A percentile compares a stretch with the other conserved stretches of the same genome.
Evolutionary conservation across 2,797 vertebrate species (phyloP).

Genomic region (Bovichtus variegatus): DNA sequence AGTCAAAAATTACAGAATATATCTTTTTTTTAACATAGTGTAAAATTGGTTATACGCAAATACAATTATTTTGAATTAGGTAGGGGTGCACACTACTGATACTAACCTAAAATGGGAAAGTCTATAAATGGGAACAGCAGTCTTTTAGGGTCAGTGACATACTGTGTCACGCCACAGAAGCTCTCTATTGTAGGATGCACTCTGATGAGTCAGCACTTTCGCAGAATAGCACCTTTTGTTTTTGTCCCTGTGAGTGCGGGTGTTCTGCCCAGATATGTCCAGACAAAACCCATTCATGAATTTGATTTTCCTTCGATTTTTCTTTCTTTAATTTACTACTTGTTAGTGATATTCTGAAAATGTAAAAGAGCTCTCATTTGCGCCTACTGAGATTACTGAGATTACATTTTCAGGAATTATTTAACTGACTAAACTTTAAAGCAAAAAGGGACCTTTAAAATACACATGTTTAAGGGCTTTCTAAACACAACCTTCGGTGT

Average conservation of each 20-base stretch:
- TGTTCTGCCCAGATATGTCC: constrained; percentile 55
- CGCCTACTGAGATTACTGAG: background rate
- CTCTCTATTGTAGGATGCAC: constrained; percentile 68
- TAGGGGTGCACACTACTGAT: constrained; percentile 14
- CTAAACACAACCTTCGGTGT: background rate
- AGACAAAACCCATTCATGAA: constrained; percentile 54
- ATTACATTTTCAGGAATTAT: background rate
- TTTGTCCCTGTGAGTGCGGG: constrained; percentile 60
- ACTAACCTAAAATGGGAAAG: constrained; percentile 49
- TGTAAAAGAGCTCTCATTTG: background rate
- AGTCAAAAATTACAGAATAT: background rate
- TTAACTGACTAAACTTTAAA: background rate
- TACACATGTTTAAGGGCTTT: background rate
- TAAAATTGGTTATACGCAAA: background rate
- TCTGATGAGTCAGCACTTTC: constrained; percentile 72
- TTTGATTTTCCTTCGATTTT: constrained; percentile 21
- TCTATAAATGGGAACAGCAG: constrained; percentile 68
- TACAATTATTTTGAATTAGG: constrained; percentile 11
- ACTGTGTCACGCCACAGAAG: constrained; percentile 69
- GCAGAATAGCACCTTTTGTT: constrained; percentile 79
- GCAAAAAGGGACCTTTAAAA: background rate
- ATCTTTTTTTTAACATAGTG: background rate
- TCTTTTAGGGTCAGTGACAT: constrained; percentile 74
- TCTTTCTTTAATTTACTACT: background rate
- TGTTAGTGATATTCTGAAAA: background rate